phyloP scores from a whole-genome alignment of 2,797 vertebrate species.

The Otolemur crassicaudatus region DNA sequence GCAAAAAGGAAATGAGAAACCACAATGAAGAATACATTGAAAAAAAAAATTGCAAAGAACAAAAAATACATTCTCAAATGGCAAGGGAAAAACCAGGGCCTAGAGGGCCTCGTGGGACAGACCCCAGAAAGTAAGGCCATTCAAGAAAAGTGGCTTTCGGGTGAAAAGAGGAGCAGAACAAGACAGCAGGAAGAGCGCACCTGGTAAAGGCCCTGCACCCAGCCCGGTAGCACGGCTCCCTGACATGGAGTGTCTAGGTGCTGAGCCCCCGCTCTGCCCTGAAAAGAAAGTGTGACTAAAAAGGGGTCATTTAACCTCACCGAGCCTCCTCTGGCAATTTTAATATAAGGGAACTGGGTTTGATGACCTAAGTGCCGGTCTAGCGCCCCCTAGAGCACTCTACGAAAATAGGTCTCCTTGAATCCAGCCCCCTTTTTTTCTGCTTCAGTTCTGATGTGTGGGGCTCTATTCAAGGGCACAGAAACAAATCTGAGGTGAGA shows the following conservation, averaged over 20 bases:
- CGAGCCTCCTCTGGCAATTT: neutral
- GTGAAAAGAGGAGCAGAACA: neutral
- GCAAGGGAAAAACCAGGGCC: neutral
- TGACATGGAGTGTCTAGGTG: neutral
- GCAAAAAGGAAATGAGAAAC: neutral
- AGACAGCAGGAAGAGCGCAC: neutral
- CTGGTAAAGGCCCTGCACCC: neutral
- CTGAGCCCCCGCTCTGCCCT: neutral
- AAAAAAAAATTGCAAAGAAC: neutral
- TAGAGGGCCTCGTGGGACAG: neutral
- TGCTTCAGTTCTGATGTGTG: neutral
- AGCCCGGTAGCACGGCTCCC: neutral
- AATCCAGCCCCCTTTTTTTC: neutral
- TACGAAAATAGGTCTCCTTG: neutral
- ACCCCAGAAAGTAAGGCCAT: neutral
- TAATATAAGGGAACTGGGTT: neutral
- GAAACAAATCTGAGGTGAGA: neutral
- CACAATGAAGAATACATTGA: neutral
- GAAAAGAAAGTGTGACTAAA: neutral
- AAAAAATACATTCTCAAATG: neutral
- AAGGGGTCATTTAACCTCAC: neutral
- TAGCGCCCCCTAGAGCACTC: neutral
- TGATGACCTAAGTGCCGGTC: neutral
- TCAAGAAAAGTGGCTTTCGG: neutral
- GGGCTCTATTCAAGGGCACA: neutral